phyloP scores from a whole-genome alignment of 1,140 invertebrate species.

The Temnothorax longispinosus region DNA sequence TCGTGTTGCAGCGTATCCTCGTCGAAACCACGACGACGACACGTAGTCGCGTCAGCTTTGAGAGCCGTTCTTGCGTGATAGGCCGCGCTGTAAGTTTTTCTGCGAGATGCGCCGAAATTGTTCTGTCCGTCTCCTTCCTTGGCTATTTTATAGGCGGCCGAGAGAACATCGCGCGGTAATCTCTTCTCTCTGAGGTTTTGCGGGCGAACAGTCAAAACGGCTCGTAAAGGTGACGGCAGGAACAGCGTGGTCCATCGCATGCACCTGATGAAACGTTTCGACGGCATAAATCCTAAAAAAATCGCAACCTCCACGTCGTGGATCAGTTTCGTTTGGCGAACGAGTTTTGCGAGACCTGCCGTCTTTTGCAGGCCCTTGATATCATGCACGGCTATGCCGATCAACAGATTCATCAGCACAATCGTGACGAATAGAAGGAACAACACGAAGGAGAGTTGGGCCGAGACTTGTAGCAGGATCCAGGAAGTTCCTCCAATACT shows the following conservation, averaged over 20 bases:
- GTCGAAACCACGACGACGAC: slow-evolving; percentile 43
- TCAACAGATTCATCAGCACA: slow-evolving; percentile 92
- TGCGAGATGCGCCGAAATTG: slow-evolving; percentile 47
- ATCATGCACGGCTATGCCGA: slow-evolving; percentile 93
- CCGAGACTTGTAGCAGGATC: slow-evolving; percentile 89
- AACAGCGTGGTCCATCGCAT: slow-evolving; percentile 91
- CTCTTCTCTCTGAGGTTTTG: slow-evolving; percentile 93
- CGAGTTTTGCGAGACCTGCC: slow-evolving; percentile 90
- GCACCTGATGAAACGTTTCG: slow-evolving; percentile 89
- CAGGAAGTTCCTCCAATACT: slow-evolving; percentile 75
- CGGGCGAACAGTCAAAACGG: slow-evolving; percentile 92
- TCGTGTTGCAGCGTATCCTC: slow-evolving; percentile 59
- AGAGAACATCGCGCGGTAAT: slow-evolving; percentile 91
- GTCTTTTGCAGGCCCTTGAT: slow-evolving; percentile 92
- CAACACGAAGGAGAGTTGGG: slow-evolving; percentile 90
- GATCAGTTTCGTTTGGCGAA: slow-evolving; percentile 92
- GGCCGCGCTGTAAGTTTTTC: slow-evolving; percentile 62
- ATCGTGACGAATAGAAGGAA: slow-evolving; percentile 93
- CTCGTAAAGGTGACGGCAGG: slow-evolving; percentile 91
- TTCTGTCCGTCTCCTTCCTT: slow-evolving; percentile 87
- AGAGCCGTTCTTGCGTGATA: slow-evolving; percentile 53
- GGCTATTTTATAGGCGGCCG: slow-evolving; percentile 91
- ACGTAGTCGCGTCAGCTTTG: slow-evolving; percentile 69
- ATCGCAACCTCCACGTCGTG: slow-evolving; percentile 91
- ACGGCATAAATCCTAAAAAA: slow-evolving; percentile 90